These are phyloP conservation scores for Ophioderma brevispina DNA, from an alignment of 35 echinoderm and acorn worm species.

Conservation along the genomic window DNA sequence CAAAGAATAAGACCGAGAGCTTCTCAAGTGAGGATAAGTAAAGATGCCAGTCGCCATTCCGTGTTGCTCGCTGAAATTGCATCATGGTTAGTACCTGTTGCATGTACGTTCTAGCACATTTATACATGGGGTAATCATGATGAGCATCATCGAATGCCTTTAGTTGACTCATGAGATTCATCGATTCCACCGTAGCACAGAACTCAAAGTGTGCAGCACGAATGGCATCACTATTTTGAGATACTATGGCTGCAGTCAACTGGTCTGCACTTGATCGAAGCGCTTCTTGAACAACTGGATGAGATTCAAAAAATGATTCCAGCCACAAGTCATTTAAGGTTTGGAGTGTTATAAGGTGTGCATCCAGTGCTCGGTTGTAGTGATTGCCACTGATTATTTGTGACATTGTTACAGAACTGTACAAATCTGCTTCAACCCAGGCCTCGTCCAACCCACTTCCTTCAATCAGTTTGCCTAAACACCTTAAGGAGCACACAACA, in stretches of 20 bases:
- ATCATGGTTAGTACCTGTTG: too few species aligned
- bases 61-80: too few species aligned
- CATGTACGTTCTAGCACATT: too few species aligned
- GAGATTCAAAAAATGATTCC: not conserved
- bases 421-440: conserved; percentile 34
- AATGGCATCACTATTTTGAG: not conserved
- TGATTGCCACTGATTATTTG: conserved; percentile 42
- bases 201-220: conserved; percentile 12
- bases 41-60: not conserved
- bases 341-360: conserved; percentile 24
- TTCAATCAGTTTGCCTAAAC: conserved; percentile 20
- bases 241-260: too few species aligned
- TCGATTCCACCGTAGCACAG: not conserved
- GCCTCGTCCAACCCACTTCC: not conserved
- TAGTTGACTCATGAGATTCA: conserved; percentile 13
- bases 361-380: conserved; percentile 19
- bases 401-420: conserved; percentile 14
- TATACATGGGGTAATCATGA: not conserved
- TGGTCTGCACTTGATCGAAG: not conserved
- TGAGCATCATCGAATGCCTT: not conserved
- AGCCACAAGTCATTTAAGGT: conserved; percentile 28
- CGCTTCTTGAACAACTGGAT: not conserved
- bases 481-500: too few species aligned
- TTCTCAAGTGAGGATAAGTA: conserved; percentile 19
- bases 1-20: conserved; percentile 18